These are phyloP conservation scores for Lepilemur ruficaudatus DNA, from an alignment of 2,797 vertebrate genomes.

Conservation along the genomic window DNA sequence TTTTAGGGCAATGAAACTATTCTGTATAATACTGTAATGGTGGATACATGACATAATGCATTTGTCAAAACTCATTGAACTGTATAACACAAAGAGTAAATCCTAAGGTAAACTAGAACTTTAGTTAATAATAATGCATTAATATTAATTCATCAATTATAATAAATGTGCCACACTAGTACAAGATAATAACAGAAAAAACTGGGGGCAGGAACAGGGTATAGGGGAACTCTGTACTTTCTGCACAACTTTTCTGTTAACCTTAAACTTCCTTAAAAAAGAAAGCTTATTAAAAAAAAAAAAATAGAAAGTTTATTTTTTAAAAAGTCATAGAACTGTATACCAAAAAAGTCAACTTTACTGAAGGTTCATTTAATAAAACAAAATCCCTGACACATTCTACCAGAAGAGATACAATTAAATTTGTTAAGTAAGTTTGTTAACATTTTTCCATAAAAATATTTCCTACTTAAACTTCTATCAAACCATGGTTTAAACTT, in stretches of 20 bases:
- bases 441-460: slow-evolving; percentile 15
- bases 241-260: not conserved
- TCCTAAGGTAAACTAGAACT: not conserved
- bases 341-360: slow-evolving; percentile 10
- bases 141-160: not conserved
- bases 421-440: not conserved
- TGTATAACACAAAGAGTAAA: not conserved
- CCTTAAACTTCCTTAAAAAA: not conserved
- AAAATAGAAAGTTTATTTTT: not conserved
- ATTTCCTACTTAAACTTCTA: not conserved
- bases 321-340: not conserved
- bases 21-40: not conserved
- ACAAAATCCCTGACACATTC: not conserved
- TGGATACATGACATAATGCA: not conserved
- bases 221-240: not conserved
- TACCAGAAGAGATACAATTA: not conserved
- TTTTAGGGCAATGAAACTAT: not conserved
- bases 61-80: not conserved
- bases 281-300: not conserved
- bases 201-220: not conserved
- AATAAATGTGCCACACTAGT: not conserved
- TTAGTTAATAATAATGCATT: not conserved
- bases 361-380: not conserved
- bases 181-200: not conserved
- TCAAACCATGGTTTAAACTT: not conserved